These are phyloP conservation scores for Drosophila nigricruria DNA, from an alignment of 2,888 invertebrate genomes.

Conservation along the genomic window DNA sequence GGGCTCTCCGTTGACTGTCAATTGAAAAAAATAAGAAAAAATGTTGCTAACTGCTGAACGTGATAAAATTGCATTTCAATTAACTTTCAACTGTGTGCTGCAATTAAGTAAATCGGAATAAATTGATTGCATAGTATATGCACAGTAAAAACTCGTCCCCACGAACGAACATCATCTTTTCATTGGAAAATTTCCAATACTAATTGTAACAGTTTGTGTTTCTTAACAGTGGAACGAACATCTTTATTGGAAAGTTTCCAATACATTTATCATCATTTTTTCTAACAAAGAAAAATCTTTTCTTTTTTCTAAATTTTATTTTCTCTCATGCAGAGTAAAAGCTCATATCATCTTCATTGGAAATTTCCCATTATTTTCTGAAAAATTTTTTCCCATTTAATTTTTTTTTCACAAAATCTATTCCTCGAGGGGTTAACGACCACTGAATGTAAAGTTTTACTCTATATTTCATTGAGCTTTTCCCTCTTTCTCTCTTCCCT, in stretches of 20 bases:
- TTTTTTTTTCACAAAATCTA: background rate
- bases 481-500: constrained; percentile 21
- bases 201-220: too few species aligned
- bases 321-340: background rate
- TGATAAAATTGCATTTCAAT: constrained; percentile 56
- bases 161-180: background rate
- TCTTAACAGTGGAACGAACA: too few species aligned
- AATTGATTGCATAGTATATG: constrained; percentile 1
- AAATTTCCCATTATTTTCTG: background rate
- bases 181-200: background rate
- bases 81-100: constrained; percentile 14
- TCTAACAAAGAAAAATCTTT: too few species aligned
- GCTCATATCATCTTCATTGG: background rate
- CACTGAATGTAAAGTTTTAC: background rate
- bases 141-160: background rate
- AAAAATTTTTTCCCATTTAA: background rate
- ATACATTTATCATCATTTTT: too few species aligned
- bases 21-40: constrained; percentile 7
- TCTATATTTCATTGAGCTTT: background rate
- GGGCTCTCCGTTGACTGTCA: constrained; percentile 13
- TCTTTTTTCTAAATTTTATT: background rate
- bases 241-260: background rate
- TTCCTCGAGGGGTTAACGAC: background rate
- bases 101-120: constrained; percentile 7
- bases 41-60: constrained; percentile 26